Percentiles rank a stretch among this genome's conserved stretches.
Conservation (phyloP, 2,888 invertebrate species). For the Drosophila suboccidentalis region DNA sequence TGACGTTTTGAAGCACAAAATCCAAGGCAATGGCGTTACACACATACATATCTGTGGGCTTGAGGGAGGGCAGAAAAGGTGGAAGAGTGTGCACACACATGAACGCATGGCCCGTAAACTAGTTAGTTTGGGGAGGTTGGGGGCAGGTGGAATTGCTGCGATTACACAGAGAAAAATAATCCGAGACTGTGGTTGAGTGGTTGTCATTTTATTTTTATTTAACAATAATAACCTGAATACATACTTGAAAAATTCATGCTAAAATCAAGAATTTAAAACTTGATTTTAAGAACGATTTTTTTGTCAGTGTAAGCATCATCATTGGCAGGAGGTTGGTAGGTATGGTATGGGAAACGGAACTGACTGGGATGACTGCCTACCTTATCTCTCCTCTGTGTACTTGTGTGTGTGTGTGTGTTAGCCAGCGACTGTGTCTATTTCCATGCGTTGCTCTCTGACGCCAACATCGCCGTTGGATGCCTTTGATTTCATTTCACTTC, state of each 20-base stretch:
- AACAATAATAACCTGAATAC: no score
- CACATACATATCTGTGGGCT: background rate
- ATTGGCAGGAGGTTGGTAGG: constrained; percentile 29
- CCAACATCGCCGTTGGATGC: constrained; percentile 68
- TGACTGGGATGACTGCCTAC: constrained; percentile 29
- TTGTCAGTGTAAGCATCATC: constrained; percentile 72
- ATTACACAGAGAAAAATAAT: no score
- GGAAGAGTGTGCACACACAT: constrained; percentile 35
- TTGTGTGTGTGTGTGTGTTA: background rate
- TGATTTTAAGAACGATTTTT: no score
- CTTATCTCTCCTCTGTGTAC: constrained; percentile 19
- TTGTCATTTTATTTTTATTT: no score
- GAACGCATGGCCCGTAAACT: constrained; percentile 41
- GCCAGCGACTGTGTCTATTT: constrained; percentile 44
- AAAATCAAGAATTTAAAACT: no score
- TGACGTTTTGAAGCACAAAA: constrained; percentile 35
- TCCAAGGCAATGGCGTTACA: background rate
- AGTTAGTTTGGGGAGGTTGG: constrained; percentile 15
- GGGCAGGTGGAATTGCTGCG: background rate
- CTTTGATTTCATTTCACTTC: constrained; percentile 82
- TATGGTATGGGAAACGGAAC: constrained; percentile 24
- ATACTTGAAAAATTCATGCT: no score
- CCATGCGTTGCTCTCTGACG: constrained; percentile 70
- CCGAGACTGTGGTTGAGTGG: no score
- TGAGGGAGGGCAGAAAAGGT: background rate